These are phyloP conservation scores for Agrotis segetum DNA, from an alignment of 2,888 invertebrate genomes.

Conservation along the genomic window DNA sequence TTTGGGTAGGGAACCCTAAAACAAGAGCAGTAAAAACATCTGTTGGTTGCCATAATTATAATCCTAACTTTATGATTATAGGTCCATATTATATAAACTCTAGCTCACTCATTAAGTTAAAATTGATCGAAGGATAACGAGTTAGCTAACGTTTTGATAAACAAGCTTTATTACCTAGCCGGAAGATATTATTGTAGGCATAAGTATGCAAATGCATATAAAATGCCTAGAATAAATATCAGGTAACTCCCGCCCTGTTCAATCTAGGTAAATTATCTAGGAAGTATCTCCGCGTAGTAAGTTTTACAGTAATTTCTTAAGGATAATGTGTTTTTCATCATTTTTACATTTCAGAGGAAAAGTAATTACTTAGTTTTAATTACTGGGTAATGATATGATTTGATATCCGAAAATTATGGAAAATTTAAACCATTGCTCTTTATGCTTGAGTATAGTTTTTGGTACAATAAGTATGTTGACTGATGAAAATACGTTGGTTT, in stretches of 20 bases:
- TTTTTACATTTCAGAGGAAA: background rate
- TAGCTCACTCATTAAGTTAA: conserved; percentile 44
- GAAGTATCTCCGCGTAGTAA: conserved; percentile 6
- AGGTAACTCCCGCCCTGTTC: conserved; percentile 14
- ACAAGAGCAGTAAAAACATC: background rate
- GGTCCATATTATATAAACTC: conserved; percentile 7
- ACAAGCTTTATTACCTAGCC: conserved; percentile 49
- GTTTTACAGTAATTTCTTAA: conserved; percentile 16
- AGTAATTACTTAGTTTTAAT: background rate
- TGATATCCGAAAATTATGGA: background rate
- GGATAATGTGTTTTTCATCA: background rate
- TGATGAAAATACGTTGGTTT: too few species aligned
- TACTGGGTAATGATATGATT: background rate
- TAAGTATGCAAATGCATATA: conserved; percentile 54
- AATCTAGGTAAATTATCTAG: conserved; percentile 21
- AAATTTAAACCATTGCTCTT: too few species aligned
- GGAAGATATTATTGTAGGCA: conserved; percentile 56
- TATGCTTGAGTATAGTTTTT: too few species aligned
- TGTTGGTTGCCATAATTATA: background rate
- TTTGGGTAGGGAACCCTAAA: background rate
- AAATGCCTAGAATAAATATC: conserved; percentile 48
- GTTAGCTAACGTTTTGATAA: conserved; percentile 47
- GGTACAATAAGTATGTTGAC: too few species aligned
- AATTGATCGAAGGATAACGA: conserved; percentile 55
- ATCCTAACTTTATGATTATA: conserved; percentile 9